These are phyloP conservation scores for Cyclargus thomasi DNA, from an alignment of 1,140 invertebrate genomes.

Conservation along the genomic window DNA sequence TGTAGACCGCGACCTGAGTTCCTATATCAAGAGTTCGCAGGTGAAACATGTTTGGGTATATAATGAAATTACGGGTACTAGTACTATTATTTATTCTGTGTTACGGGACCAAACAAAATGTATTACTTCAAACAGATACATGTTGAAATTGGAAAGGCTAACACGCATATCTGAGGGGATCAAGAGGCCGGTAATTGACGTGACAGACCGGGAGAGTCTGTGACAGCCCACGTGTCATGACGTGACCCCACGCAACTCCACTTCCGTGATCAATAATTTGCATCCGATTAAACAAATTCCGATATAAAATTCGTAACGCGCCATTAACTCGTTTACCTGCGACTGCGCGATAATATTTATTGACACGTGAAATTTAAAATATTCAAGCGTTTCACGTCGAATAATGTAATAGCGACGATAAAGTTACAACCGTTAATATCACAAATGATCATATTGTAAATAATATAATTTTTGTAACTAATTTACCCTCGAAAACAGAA, in stretches of 20 bases:
- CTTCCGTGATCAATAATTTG: slow-evolving; percentile 40
- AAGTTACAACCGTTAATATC: neutral
- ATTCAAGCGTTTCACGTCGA: neutral
- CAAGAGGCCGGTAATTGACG: slow-evolving; percentile 42
- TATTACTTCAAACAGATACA: slow-evolving; percentile 5
- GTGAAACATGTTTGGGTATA: neutral
- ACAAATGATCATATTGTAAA: no score
- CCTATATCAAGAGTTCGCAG: no score
- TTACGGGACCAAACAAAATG: neutral
- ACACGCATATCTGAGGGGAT: slow-evolving; percentile 35
- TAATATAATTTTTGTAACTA: no score
- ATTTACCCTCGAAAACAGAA: no score
- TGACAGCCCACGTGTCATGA: slow-evolving; percentile 43
- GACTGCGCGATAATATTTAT: slow-evolving; percentile 20
- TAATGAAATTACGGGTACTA: neutral
- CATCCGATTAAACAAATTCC: slow-evolving; percentile 33
- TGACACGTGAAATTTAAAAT: slow-evolving; percentile 21
- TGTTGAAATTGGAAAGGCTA: slow-evolving; percentile 38
- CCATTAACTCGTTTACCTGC: slow-evolving; percentile 31
- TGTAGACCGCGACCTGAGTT: no score
- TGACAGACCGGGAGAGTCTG: slow-evolving; percentile 50
- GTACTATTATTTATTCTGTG: no score
- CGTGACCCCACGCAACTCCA: slow-evolving; percentile 23
- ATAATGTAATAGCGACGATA: neutral
- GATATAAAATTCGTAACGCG: slow-evolving; percentile 29